Conservation (phyloP, 2,797 vertebrate genomes). For the Pangasius krempfi region DNA sequence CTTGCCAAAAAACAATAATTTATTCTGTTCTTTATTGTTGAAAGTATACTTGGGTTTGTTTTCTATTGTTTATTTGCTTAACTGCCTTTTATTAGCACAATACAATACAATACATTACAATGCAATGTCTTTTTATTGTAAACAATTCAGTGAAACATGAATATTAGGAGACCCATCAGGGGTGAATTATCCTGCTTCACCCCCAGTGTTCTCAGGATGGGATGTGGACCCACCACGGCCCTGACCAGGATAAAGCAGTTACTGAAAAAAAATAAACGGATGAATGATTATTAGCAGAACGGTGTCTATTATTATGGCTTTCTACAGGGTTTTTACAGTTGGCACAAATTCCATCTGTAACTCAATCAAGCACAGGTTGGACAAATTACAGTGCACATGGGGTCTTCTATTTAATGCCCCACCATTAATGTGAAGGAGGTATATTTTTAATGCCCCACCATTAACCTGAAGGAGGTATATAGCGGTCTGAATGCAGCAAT, state of each 20-base stretch:
- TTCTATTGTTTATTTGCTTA: background rate
- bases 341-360: background rate
- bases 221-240: background rate
- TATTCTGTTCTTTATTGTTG: background rate
- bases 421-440: background rate
- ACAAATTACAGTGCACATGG: background rate
- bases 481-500: conserved; percentile 29
- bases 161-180: background rate
- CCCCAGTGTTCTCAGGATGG: background rate
- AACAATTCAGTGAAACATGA: background rate
- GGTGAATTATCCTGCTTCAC: background rate
- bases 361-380: background rate
- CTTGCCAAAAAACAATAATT: background rate
- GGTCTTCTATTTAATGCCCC: background rate
- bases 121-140: background rate
- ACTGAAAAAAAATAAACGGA: background rate
- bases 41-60: background rate
- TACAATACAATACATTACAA: background rate
- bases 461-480: too few species aligned
- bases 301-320: background rate
- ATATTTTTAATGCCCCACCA: background rate
- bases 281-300: background rate
- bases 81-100: background rate
- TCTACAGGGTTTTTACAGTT: background rate
- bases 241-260: background rate